Percentiles rank a stretch among this genome's conserved stretches.
Conservation (phyloP, 2,888 invertebrate species). For the Archaeoteleia sp. region DNA sequence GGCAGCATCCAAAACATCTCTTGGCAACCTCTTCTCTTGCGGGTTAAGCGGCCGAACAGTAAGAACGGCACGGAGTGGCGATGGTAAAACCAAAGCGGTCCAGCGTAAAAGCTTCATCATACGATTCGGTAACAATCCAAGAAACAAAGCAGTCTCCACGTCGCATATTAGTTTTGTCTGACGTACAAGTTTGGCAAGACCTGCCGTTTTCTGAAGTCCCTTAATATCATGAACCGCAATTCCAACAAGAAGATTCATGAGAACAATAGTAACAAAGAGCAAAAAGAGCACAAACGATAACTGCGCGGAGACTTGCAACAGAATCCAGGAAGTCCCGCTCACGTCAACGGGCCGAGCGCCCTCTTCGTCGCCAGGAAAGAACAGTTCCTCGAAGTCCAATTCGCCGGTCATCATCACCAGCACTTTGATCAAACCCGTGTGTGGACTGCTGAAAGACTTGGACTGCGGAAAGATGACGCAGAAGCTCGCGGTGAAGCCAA, state of each 20-base stretch:
- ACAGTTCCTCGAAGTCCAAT: constrained; percentile 84
- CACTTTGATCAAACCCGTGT: constrained; percentile 89
- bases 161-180: constrained; percentile 92
- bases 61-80: constrained; percentile 87
- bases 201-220: constrained; percentile 89
- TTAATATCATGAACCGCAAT: constrained; percentile 93
- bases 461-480: constrained; percentile 91
- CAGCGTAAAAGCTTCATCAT: constrained; percentile 84
- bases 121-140: constrained; percentile 86
- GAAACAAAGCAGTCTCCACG: constrained; percentile 87
- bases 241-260: constrained; percentile 90
- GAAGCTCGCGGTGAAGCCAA: constrained; percentile 91
- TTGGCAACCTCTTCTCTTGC: constrained; percentile 86
- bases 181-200: constrained; percentile 86
- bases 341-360: constrained; percentile 78
- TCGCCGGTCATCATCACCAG: constrained; percentile 94
- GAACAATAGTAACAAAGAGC: constrained; percentile 88
- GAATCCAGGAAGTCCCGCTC: constrained; percentile 74
- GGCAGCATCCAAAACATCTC: constrained; percentile 86
- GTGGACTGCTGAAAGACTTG: constrained; percentile 88
- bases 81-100: constrained; percentile 87
- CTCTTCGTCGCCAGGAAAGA: constrained; percentile 79
- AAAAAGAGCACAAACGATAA: constrained; percentile 88
- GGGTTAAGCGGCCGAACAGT: constrained; percentile 90
- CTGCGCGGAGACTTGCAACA: constrained; percentile 87